Percentiles rank a stretch among this genome's conserved stretches.
These are phyloP conservation scores for Pachydiplax longipennis DNA, from an alignment of 2,888 invertebrate species.

Conservation along the genomic window DNA sequence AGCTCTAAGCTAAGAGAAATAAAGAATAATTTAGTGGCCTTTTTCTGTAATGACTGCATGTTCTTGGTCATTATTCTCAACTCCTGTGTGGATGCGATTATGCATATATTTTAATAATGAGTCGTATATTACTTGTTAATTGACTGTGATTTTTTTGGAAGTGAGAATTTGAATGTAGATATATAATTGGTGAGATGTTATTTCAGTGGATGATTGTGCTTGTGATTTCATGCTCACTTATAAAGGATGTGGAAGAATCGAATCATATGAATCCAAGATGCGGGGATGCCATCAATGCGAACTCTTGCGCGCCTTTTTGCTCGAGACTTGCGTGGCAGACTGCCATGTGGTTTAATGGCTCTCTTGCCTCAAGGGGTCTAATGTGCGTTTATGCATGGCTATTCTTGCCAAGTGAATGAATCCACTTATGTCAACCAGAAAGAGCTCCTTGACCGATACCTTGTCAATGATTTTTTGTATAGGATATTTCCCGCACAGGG, in stretches of 20 bases:
- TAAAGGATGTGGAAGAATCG: slow-evolving; percentile 35
- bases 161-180: slow-evolving; percentile 26
- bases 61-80: slow-evolving; percentile 22
- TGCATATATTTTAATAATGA: slow-evolving; percentile 33
- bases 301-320: slow-evolving; percentile 24
- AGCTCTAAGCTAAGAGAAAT: not conserved
- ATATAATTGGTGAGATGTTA: slow-evolving; percentile 24
- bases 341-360: slow-evolving; percentile 35
- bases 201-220: slow-evolving; percentile 35
- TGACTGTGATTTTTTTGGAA: slow-evolving; percentile 39
- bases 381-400: slow-evolving; percentile 33
- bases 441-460: not conserved
- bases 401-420: slow-evolving; percentile 31
- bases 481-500: not conserved
- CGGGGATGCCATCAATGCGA: slow-evolving; percentile 34
- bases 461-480: not conserved
- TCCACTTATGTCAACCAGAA: not conserved
- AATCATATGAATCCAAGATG: slow-evolving; percentile 25
- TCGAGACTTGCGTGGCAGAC: slow-evolving; percentile 37
- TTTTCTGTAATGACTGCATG: slow-evolving; percentile 32
- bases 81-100: slow-evolving; percentile 23
- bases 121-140: slow-evolving; percentile 28
- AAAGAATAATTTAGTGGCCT: slow-evolving; percentile 20
- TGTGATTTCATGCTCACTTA: slow-evolving; percentile 33
- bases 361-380: slow-evolving; percentile 24